Conservation (phyloP, 1,140 invertebrate genomes). For the Mercenaria mercenaria region DNA sequence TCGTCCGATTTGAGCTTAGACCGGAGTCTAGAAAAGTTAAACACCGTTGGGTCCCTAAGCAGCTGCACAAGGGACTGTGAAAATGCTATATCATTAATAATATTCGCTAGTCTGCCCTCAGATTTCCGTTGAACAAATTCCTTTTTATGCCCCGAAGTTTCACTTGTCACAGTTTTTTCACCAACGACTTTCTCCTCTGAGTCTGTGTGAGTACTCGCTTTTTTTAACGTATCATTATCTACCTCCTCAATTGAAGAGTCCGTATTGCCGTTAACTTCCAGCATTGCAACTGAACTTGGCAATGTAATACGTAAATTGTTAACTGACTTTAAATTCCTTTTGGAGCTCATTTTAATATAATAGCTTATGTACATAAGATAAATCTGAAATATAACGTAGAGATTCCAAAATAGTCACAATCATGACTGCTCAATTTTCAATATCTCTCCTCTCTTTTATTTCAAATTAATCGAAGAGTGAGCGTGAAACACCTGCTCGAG, state of each 20-base stretch:
- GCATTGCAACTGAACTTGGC: background rate
- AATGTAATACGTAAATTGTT: slow-evolving; percentile 27
- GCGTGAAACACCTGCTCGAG: background rate
- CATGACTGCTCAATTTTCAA: background rate
- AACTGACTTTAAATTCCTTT: background rate
- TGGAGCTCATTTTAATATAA: background rate
- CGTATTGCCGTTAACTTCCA: background rate
- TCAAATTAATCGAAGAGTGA: background rate
- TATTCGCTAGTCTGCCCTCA: slow-evolving; percentile 32
- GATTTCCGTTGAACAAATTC: slow-evolving; percentile 25
- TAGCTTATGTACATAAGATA: background rate
- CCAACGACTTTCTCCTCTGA: background rate
- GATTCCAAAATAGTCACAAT: background rate
- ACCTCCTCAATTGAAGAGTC: background rate
- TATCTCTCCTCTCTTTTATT: background rate
- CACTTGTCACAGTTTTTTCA: background rate
- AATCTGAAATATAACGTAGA: background rate
- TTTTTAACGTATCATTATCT: too few relatives aligned
- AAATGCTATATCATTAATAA: slow-evolving; percentile 53
- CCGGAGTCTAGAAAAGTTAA: slow-evolving; percentile 56
- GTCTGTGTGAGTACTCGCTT: background rate
- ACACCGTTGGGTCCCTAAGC: slow-evolving; percentile 50
- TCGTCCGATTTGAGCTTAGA: slow-evolving; percentile 64
- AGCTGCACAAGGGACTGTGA: slow-evolving; percentile 60
- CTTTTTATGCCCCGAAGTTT: background rate